phyloP scores from a whole-genome alignment of 1,140 invertebrate genomes.

The Popillia japonica region DNA sequence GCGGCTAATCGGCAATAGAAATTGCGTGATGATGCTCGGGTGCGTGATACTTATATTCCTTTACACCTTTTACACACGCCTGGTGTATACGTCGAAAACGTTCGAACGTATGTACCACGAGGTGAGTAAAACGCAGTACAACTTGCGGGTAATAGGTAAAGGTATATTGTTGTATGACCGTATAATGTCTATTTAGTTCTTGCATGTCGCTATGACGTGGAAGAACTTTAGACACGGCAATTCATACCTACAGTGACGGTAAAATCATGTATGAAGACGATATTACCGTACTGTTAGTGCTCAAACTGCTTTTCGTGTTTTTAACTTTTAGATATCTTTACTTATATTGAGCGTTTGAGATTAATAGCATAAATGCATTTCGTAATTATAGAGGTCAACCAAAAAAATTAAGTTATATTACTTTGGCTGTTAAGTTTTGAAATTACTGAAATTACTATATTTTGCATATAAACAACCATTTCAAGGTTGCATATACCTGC shows the following conservation, averaged over 20 bases:
- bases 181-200: neutral
- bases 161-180: neutral
- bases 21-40: constrained; percentile 13
- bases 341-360: neutral
- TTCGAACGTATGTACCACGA: neutral
- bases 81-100: neutral
- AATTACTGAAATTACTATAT: too few relatives aligned
- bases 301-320: neutral
- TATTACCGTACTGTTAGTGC: neutral
- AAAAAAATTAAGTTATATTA: too few relatives aligned
- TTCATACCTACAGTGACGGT: neutral
- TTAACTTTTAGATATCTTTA: neutral
- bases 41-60: constrained; percentile 12
- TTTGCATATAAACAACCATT: too few relatives aligned
- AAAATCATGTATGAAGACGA: neutral
- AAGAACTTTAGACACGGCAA: constrained; percentile 14
- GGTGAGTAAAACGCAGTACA: neutral
- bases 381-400: too few relatives aligned
- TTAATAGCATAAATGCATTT: neutral
- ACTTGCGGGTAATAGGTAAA: neutral
- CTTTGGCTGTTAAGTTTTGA: too few relatives aligned
- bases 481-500: too few relatives aligned
- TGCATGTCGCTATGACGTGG: neutral
- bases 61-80: constrained; percentile 10
- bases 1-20: constrained; percentile 13